These are phyloP conservation scores for Uria aalge DNA, from an alignment of 2,113 vertebrate species.

Conservation along the genomic window DNA sequence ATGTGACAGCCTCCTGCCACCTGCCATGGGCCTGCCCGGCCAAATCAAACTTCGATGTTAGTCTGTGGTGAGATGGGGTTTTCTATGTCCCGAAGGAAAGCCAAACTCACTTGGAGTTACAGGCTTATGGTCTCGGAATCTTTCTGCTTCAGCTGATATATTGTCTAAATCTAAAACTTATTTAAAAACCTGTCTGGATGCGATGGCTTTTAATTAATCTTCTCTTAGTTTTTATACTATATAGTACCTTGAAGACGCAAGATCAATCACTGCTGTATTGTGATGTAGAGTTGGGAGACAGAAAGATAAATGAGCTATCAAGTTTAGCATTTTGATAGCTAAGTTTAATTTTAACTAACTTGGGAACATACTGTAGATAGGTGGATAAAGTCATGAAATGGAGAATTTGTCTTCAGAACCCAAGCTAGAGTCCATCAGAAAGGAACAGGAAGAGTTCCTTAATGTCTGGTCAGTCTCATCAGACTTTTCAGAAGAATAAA, in stretches of 20 bases:
- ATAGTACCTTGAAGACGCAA: constrained; percentile 83
- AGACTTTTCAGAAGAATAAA: background rate
- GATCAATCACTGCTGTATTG: constrained; percentile 84
- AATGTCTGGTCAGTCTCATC: background rate
- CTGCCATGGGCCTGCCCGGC: background rate
- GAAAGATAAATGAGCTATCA: constrained; percentile 87
- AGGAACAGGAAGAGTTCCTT: constrained; percentile 20
- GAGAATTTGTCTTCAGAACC: constrained; percentile 40
- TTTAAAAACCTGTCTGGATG: constrained; percentile 84
- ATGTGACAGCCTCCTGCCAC: constrained; percentile 1
- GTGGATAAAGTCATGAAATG: constrained; percentile 70
- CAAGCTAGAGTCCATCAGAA: constrained; percentile 13
- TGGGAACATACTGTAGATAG: constrained; percentile 76
- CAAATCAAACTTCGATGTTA: background rate
- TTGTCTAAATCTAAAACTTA: constrained; percentile 87
- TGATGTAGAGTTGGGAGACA: constrained; percentile 79
- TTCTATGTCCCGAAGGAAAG: constrained; percentile 56
- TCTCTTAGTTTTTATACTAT: constrained; percentile 84
- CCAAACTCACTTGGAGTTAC: constrained; percentile 56
- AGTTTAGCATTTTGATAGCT: constrained; percentile 84
- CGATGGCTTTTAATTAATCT: constrained; percentile 86
- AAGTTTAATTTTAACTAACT: constrained; percentile 84
- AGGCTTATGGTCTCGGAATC: constrained; percentile 60
- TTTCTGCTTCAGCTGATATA: constrained; percentile 83
- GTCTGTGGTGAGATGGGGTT: constrained; percentile 9